Percentiles rank a stretch among this genome's conserved stretches.
phyloP scores from a whole-genome alignment of 1,140 invertebrate genomes.

The Steinernema khuongi region DNA sequence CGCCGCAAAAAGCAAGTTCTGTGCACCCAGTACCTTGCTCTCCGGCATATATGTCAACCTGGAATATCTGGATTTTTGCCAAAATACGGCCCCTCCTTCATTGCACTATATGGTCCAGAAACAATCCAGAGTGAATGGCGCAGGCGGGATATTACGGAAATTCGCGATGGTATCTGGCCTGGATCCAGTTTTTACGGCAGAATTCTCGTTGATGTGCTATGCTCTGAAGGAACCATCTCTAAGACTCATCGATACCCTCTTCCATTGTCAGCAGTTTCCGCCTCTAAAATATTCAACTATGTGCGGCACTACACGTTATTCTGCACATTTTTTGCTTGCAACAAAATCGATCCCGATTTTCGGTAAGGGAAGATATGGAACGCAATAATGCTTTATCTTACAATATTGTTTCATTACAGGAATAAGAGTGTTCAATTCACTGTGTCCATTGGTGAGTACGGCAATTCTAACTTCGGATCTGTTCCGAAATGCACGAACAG shows the following conservation, averaged over 20 bases:
- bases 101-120: conserved; percentile 48
- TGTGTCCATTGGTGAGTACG: conserved; percentile 46
- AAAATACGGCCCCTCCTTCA: conserved; percentile 43
- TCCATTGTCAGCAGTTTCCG: conserved; percentile 11
- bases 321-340: conserved; percentile 42
- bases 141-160: conserved; percentile 16
- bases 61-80: conserved; percentile 46
- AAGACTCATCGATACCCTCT: conserved; percentile 6
- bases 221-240: conserved; percentile 4
- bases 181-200: conserved; percentile 22
- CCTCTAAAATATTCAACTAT: conserved; percentile 29
- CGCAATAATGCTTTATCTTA: conserved; percentile 11
- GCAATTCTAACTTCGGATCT: conserved; percentile 30
- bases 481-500: conserved; percentile 40
- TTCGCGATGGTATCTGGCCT: conserved; percentile 23
- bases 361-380: conserved; percentile 26
- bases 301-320: conserved; percentile 38
- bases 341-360: conserved; percentile 46
- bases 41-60: conserved; percentile 36
- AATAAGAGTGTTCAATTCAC: conserved; percentile 40
- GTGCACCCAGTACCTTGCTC: conserved; percentile 36
- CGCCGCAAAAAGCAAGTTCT: conserved; percentile 30
- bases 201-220: neutral
- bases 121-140: conserved; percentile 8
- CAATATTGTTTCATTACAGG: conserved; percentile 35